Percentiles rank a stretch among this genome's conserved stretches.
Conservation (phyloP, 2,797 vertebrate genomes). For the Naso thynnoides region DNA sequence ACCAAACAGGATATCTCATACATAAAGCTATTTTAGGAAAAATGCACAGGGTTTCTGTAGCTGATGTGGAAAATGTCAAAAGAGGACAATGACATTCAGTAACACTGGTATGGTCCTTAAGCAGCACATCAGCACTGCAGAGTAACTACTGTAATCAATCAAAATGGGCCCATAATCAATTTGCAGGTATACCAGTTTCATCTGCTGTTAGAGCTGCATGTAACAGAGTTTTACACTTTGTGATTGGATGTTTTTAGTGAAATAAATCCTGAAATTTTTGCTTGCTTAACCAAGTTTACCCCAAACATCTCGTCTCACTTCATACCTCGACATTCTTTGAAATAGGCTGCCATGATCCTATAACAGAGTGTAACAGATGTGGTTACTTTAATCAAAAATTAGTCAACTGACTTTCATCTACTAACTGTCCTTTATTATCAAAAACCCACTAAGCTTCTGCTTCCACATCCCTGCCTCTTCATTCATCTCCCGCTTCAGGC, state of each 20-base stretch:
- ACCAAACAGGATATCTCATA: too few relatives aligned
- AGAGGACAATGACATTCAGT: too few relatives aligned
- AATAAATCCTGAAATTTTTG: neutral
- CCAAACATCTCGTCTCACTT: neutral
- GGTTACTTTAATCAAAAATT: neutral
- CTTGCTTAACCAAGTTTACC: neutral
- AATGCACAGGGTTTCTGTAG: too few relatives aligned
- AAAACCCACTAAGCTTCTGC: slow-evolving; percentile 19
- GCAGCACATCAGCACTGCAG: accelerated
- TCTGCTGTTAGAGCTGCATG: accelerated
- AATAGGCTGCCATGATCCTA: neutral
- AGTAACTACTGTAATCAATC: neutral
- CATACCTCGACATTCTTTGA: neutral
- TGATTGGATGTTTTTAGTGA: neutral
- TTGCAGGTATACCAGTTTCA: neutral
- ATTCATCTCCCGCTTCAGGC: slow-evolving; percentile 43
- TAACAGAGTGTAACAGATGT: neutral
- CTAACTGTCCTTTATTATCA: slow-evolving; percentile 15
- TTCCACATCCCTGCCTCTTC: slow-evolving; percentile 23
- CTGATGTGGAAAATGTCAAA: too few relatives aligned
- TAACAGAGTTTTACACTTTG: neutral
- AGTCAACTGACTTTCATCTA: slow-evolving; percentile 7
- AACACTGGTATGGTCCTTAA: too few relatives aligned
- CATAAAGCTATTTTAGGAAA: too few relatives aligned
- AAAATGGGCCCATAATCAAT: neutral